Percentiles rank a stretch among this genome's conserved stretches.
phyloP scores from a whole-genome alignment of 2,113 vertebrate genomes.

The Muntiacus muntjak region DNA sequence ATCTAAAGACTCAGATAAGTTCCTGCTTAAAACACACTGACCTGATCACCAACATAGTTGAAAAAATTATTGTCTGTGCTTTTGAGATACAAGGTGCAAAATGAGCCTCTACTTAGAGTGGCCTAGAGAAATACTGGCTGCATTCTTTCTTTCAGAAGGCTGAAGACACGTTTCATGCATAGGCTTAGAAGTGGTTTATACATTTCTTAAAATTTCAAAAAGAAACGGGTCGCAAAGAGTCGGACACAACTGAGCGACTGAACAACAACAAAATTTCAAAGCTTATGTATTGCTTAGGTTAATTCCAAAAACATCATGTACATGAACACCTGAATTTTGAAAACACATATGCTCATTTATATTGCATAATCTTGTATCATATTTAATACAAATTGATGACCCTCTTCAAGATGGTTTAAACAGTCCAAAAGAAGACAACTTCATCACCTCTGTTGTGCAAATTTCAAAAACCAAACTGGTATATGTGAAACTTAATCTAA shows the following conservation, averaged over 20 bases:
- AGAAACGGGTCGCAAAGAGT: neutral
- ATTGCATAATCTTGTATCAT: neutral
- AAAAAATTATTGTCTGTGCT: neutral
- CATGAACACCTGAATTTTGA: neutral
- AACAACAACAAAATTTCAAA: neutral
- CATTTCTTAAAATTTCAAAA: neutral
- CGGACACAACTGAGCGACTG: fast-evolving
- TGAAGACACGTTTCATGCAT: neutral
- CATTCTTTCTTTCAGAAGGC: too few species aligned
- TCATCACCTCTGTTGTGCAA: neutral
- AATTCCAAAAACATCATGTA: neutral
- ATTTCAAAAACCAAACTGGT: neutral
- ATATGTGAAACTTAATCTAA: neutral
- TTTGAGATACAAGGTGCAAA: neutral
- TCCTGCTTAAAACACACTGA: neutral
- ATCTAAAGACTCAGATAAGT: neutral
- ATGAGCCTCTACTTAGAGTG: neutral
- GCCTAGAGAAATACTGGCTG: neutral
- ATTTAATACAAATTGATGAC: neutral
- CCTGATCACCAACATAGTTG: neutral
- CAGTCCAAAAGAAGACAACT: neutral
- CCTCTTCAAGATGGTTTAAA: neutral
- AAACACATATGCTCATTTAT: neutral
- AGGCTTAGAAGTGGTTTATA: neutral
- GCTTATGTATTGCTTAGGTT: neutral